These are phyloP conservation scores for Dermolepida albohirtum DNA, from an alignment of 2,888 invertebrate species.

Conservation along the genomic window DNA sequence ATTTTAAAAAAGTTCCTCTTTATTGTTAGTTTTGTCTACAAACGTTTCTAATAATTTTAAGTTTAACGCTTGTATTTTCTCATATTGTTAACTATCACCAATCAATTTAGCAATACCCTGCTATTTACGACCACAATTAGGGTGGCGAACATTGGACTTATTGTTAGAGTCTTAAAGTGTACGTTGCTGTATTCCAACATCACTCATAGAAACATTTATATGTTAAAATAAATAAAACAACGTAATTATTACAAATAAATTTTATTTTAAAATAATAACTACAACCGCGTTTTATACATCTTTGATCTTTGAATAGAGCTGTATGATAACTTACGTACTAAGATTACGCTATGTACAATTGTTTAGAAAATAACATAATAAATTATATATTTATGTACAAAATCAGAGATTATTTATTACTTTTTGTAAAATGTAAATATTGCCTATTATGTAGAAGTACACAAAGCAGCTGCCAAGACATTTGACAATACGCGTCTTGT, in stretches of 20 bases:
- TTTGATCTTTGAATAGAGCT: slow-evolving; percentile 25
- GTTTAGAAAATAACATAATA: slow-evolving; percentile 18
- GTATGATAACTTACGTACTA: slow-evolving; percentile 14
- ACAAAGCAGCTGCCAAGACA: slow-evolving; percentile 27
- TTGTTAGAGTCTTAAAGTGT: too few species aligned
- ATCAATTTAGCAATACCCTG: too few species aligned
- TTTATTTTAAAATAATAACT: slow-evolving; percentile 28
- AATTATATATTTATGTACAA: slow-evolving; percentile 30
- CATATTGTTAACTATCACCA: too few species aligned
- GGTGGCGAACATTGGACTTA: too few species aligned
- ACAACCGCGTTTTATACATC: slow-evolving; percentile 8
- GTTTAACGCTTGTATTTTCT: too few species aligned
- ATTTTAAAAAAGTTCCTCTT: too few species aligned
- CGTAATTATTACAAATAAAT: slow-evolving; percentile 27
- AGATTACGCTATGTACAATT: slow-evolving; percentile 18
- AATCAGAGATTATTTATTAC: background rate
- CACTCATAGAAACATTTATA: too few species aligned
- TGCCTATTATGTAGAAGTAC: background rate
- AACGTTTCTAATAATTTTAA: too few species aligned
- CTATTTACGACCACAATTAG: too few species aligned
- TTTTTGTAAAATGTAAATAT: too few species aligned
- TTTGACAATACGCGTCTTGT: slow-evolving; percentile 18
- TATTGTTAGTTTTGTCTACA: too few species aligned
- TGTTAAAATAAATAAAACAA: slow-evolving; percentile 1
- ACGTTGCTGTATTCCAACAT: too few species aligned